A percentile compares a stretch with the other conserved stretches of the same genome.
phyloP scores from a whole-genome alignment of 2,113 vertebrate genomes.

The Peromyscus leucopus region DNA sequence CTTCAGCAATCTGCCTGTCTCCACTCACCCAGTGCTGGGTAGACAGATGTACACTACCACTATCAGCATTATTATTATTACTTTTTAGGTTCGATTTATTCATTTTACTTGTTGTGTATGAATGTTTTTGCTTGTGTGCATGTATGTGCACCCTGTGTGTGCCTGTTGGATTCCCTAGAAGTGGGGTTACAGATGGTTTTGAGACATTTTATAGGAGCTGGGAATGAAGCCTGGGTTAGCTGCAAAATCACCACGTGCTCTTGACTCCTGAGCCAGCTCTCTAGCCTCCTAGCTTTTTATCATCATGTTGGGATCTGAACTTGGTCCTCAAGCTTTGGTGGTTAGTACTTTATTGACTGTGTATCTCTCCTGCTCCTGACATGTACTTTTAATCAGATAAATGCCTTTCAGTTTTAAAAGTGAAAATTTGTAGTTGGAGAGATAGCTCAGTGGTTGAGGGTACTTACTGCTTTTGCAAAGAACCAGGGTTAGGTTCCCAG shows the following conservation, averaged over 20 bases:
- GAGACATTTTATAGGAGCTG: not conserved
- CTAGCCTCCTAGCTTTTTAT: too few relatives aligned
- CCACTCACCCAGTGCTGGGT: not conserved
- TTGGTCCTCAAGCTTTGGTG: not conserved
- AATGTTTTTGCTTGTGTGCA: not conserved
- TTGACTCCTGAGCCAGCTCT: not conserved
- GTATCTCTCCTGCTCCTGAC: too few relatives aligned
- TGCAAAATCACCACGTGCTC: not conserved
- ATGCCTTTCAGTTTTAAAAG: not conserved
- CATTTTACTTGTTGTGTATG: not conserved
- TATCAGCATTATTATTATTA: not conserved
- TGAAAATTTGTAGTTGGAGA: not conserved
- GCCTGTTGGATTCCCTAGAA: not conserved
- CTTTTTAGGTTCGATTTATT: not conserved
- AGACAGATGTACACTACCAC: not conserved
- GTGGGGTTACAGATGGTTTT: not conserved
- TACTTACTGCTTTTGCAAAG: not conserved
- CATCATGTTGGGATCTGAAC: not conserved
- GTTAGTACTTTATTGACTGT: not conserved
- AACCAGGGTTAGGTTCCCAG: not conserved
- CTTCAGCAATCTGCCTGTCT: not conserved
- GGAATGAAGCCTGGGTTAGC: not conserved
- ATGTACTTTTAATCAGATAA: not conserved
- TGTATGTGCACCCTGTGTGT: too few relatives aligned
- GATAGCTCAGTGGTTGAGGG: not conserved